phyloP scores from a whole-genome alignment of 2,888 invertebrate genomes.

The Drosophila paracracens region DNA sequence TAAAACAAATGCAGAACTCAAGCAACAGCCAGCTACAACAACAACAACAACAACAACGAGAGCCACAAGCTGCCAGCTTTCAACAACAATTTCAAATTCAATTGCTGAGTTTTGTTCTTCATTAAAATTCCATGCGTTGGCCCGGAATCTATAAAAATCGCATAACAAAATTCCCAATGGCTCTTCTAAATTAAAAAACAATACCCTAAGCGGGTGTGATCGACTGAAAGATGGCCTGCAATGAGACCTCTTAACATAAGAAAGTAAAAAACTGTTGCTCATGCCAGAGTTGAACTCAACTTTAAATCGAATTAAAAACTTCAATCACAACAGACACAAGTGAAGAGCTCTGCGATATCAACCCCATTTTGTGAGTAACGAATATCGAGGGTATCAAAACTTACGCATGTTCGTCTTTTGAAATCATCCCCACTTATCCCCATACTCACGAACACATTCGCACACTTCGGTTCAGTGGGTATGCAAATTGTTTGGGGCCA shows the following conservation, averaged over 20 bases:
- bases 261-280: neutral
- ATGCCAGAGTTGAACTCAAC: neutral
- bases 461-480: constrained; percentile 7
- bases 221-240: constrained; percentile 13
- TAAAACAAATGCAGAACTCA: constrained; percentile 37
- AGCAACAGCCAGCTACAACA: constrained; percentile 5
- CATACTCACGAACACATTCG: neutral
- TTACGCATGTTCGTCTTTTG: neutral
- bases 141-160: constrained; percentile 50
- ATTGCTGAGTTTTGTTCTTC: constrained; percentile 30
- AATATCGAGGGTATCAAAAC: neutral
- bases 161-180: constrained; percentile 29
- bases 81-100: constrained; percentile 32
- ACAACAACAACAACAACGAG: constrained; percentile 1
- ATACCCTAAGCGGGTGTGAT: neutral
- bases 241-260: neutral
- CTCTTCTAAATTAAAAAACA: constrained; percentile 6
- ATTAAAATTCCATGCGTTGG: constrained; percentile 59
- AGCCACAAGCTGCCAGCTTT: neutral
- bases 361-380: neutral
- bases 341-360: neutral
- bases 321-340: neutral
- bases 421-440: neutral
- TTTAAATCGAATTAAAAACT: neutral
- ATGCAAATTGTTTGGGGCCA: constrained; percentile 49